Evolutionary conservation across 2,888 invertebrate genomes (phyloP).

Genomic region (Phymatocera aterrima): DNA sequence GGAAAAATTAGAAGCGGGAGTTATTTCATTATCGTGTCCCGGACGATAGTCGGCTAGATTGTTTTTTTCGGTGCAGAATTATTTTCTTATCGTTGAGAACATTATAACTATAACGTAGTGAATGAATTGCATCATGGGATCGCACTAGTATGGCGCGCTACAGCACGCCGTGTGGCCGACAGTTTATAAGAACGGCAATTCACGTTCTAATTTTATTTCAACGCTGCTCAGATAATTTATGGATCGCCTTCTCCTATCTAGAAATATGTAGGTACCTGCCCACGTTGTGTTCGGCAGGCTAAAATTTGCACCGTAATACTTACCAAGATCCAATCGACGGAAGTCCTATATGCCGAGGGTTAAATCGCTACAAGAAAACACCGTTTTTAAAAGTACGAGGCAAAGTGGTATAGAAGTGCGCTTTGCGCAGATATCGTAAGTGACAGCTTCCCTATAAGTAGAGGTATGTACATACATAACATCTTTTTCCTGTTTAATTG

Average conservation of each 20-base stretch:
- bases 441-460: conserved; percentile 6
- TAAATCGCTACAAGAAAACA: conserved; percentile 29
- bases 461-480: too few relatives aligned
- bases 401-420: not conserved
- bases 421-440: conserved; percentile 10
- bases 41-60: not conserved
- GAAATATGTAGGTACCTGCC: not conserved
- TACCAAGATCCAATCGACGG: conserved; percentile 34
- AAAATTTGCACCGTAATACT: conserved; percentile 41
- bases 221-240: conserved; percentile 39
- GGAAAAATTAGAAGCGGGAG: too few relatives aligned
- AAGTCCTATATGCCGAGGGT: conserved; percentile 32
- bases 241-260: conserved; percentile 42
- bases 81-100: conserved; percentile 28
- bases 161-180: too few relatives aligned
- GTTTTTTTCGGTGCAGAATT: not conserved
- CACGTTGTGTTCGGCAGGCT: not conserved
- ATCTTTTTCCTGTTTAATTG: not conserved
- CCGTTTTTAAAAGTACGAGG: not conserved
- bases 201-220: conserved; percentile 40
- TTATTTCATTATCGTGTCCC: not conserved
- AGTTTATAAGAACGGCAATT: conserved; percentile 41
- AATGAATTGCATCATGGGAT: conserved; percentile 33
- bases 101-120: not conserved
- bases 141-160: too few relatives aligned